phyloP scores from a whole-genome alignment of 1,140 invertebrate species.

The Galleria mellonella region DNA sequence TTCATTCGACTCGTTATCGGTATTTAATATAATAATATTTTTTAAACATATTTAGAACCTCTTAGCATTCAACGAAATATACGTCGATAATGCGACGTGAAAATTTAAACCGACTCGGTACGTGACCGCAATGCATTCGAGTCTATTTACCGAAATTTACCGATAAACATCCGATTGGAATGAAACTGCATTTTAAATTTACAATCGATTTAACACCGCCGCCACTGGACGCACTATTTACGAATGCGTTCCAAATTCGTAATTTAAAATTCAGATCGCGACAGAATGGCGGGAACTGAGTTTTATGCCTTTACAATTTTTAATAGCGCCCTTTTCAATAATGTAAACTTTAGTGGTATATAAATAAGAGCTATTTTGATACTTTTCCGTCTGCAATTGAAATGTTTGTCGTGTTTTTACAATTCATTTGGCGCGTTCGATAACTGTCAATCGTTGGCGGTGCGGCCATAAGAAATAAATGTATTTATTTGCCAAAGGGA shows the following conservation, averaged over 20 bases:
- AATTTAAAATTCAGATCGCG: slow-evolving; percentile 61
- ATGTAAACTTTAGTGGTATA: neutral
- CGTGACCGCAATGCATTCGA: slow-evolving; percentile 44
- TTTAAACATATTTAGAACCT: too few species aligned
- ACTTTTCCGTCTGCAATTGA: neutral
- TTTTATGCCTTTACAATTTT: slow-evolving; percentile 45
- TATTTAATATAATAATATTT: too few species aligned
- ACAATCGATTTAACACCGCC: slow-evolving; percentile 64
- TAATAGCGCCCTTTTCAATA: slow-evolving; percentile 11
- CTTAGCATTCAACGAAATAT: neutral
- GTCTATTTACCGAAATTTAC: slow-evolving; percentile 46
- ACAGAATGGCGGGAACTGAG: slow-evolving; percentile 43
- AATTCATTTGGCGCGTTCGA: slow-evolving; percentile 59
- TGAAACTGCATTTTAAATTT: slow-evolving; percentile 52
- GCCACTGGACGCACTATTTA: slow-evolving; percentile 44
- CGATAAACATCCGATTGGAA: slow-evolving; percentile 52
- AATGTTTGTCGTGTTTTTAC: slow-evolving; percentile 31
- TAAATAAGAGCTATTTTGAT: slow-evolving; percentile 2
- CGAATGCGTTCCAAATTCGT: slow-evolving; percentile 38
- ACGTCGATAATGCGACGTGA: slow-evolving; percentile 19
- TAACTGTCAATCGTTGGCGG: slow-evolving; percentile 60
- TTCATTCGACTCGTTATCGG: too few species aligned
- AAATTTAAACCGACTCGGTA: slow-evolving; percentile 46
- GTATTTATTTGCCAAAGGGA: slow-evolving; percentile 59
- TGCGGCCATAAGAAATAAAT: slow-evolving; percentile 53